These are phyloP conservation scores for Tupaia chinensis DNA, from an alignment of 2,113 vertebrate species.

Conservation along the genomic window DNA sequence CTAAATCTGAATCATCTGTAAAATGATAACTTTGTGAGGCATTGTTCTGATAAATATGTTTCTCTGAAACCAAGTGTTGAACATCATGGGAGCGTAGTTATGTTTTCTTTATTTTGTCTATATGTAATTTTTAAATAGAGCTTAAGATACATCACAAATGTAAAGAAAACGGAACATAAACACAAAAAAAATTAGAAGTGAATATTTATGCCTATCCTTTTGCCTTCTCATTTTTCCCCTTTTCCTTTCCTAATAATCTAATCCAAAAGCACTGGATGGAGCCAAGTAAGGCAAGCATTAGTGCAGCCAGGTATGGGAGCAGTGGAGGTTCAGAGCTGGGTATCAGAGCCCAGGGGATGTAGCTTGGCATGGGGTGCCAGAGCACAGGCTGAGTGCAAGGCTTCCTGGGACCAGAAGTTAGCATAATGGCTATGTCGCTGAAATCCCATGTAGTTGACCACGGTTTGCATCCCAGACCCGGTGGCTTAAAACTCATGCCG, in stretches of 20 bases:
- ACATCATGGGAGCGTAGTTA: neutral
- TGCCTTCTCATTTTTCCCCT: neutral
- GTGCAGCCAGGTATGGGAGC: neutral
- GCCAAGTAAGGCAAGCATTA: neutral
- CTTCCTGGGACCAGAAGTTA: too few relatives aligned
- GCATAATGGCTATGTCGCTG: too few relatives aligned
- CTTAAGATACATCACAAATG: neutral
- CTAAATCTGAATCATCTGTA: slow-evolving; percentile 50
- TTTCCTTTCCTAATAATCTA: neutral
- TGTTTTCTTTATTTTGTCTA: neutral
- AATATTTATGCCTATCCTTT: neutral
- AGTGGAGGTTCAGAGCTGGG: neutral
- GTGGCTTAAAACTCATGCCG: too few relatives aligned
- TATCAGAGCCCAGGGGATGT: neutral
- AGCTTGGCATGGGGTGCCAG: accelerated
- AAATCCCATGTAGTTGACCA: too few relatives aligned
- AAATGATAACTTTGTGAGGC: neutral
- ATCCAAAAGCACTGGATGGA: neutral
- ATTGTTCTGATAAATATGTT: neutral
- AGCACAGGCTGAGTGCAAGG: neutral
- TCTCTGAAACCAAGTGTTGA: slow-evolving; percentile 31
- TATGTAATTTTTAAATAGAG: neutral
- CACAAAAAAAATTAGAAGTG: neutral
- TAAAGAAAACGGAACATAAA: neutral
- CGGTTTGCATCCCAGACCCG: too few relatives aligned